phyloP scores from a whole-genome alignment of 2,797 vertebrate genomes.

The Danio choprae region DNA sequence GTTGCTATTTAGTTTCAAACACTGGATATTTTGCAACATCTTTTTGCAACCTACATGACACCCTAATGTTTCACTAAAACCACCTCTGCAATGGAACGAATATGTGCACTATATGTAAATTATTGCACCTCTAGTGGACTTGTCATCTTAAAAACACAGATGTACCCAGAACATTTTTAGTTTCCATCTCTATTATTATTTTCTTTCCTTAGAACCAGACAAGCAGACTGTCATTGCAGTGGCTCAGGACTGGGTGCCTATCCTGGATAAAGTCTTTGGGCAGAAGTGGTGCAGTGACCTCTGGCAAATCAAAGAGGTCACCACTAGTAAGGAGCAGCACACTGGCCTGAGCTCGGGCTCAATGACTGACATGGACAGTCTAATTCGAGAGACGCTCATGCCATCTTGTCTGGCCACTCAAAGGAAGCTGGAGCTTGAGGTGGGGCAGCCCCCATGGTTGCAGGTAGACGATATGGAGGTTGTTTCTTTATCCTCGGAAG shows the following conservation, averaged over 20 bases:
- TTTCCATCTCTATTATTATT: neutral
- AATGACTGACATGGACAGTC: conserved; percentile 36
- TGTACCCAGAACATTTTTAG: no score
- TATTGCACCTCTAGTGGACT: no score
- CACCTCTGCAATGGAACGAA: no score
- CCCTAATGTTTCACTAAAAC: no score
- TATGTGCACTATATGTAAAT: no score
- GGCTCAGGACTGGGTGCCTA: conserved; percentile 81
- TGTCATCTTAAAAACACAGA: no score
- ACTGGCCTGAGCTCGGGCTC: conserved; percentile 25
- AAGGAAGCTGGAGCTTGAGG: conserved; percentile 66
- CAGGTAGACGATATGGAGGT: conserved; percentile 76
- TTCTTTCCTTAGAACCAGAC: conserved; percentile 51
- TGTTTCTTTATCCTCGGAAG: conserved; percentile 62
- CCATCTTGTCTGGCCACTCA: conserved; percentile 69
- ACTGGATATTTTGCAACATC: no score
- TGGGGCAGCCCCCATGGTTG: conserved; percentile 68
- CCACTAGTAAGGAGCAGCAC: conserved; percentile 3
- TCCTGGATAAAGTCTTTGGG: conserved; percentile 82
- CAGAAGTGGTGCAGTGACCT: conserved; percentile 80
- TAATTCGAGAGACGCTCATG: conserved; percentile 63
- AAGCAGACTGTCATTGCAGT: conserved; percentile 66
- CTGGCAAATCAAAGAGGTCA: conserved; percentile 72
- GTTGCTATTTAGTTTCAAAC: no score
- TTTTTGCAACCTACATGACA: no score